phyloP scores from a whole-genome alignment of 2,888 invertebrate species.

The Dolichomitus sp. region DNA sequence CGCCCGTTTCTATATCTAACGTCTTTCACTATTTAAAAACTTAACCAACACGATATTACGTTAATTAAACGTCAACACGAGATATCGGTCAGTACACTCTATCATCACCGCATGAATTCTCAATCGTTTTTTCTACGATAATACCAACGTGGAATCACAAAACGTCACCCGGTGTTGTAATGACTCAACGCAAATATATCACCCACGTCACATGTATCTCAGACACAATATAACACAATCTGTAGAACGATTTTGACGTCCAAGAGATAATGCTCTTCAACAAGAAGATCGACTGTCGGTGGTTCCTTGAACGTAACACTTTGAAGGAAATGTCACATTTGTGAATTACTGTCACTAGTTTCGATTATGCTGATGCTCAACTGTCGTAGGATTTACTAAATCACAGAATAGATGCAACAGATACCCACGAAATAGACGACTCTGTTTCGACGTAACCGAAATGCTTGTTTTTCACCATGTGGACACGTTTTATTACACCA shows the following conservation, averaged over 20 bases:
- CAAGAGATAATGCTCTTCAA: background rate
- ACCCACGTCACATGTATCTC: slow-evolving; percentile 58
- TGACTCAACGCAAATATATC: slow-evolving; percentile 56
- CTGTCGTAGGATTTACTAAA: slow-evolving; percentile 25
- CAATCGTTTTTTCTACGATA: background rate
- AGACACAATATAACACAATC: slow-evolving; percentile 9
- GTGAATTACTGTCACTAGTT: slow-evolving; percentile 11
- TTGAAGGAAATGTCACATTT: background rate
- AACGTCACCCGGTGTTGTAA: slow-evolving; percentile 6
- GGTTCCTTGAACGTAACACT: too few relatives aligned
- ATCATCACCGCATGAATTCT: background rate
- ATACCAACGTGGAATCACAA: background rate
- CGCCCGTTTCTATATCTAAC: slow-evolving; percentile 82
- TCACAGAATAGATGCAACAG: slow-evolving; percentile 14
- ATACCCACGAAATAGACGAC: slow-evolving; percentile 10
- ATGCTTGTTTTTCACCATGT: slow-evolving; percentile 20
- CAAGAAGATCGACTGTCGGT: background rate
- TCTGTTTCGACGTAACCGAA: slow-evolving; percentile 1
- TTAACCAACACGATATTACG: background rate
- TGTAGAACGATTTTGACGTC: background rate
- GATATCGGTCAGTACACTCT: background rate
- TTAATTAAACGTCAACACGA: background rate
- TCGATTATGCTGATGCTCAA: background rate
- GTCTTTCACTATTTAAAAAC: slow-evolving; percentile 63
- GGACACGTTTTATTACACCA: slow-evolving; percentile 24